phyloP scores from a whole-genome alignment of 2,113 vertebrate genomes.

The human region DNA sequence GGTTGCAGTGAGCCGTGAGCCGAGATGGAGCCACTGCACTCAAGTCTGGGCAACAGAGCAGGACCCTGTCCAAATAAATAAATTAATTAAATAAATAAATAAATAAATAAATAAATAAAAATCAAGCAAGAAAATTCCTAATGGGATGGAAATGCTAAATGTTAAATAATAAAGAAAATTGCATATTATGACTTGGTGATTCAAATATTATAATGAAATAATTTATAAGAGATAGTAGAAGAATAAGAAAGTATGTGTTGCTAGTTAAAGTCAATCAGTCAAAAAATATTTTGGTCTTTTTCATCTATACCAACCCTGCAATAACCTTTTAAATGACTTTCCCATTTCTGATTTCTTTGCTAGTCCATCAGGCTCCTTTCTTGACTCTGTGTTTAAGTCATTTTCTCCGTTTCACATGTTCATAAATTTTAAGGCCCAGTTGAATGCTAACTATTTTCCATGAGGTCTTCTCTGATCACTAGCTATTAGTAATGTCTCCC shows the following conservation, averaged over 20 bases:
- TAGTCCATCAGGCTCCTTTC: neutral
- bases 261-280: neutral
- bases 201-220: neutral
- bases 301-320: neutral
- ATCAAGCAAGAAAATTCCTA: neutral
- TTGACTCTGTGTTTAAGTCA: neutral
- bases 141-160: neutral
- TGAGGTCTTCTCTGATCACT: neutral
- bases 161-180: slow-evolving; percentile 2
- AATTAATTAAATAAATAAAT: no score
- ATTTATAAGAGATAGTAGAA: neutral
- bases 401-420: neutral
- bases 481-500: neutral
- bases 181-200: neutral
- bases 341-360: neutral
- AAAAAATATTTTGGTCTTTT: neutral
- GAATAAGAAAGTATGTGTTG: neutral
- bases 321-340: neutral
- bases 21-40: no score
- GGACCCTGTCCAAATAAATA: no score
- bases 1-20: no score
- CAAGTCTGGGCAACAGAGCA: no score
- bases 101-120: no score
- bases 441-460: neutral
- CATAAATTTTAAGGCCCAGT: neutral